phyloP scores from a whole-genome alignment of 1,140 invertebrate genomes.

The Drosophila sulfurigaster region DNA sequence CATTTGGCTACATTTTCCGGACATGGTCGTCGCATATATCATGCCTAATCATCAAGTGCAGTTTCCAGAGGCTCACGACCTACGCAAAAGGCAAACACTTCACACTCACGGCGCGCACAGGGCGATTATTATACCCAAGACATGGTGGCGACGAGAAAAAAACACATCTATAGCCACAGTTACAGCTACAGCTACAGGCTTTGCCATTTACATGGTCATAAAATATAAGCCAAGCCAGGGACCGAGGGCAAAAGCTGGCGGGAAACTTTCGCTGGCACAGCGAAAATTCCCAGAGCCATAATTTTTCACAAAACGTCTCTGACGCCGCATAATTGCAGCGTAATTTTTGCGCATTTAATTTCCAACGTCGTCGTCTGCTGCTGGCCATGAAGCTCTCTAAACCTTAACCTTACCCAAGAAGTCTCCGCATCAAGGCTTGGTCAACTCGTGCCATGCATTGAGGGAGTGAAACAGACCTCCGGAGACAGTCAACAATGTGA shows the following conservation, averaged over 20 bases:
- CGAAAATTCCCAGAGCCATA: constrained; percentile 72
- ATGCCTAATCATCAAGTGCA: constrained; percentile 61
- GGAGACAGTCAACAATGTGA: constrained; percentile 7
- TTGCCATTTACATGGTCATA: constrained; percentile 70
- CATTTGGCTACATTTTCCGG: constrained; percentile 14
- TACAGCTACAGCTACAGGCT: constrained; percentile 9
- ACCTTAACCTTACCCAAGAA: constrained; percentile 64
- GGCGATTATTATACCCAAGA: constrained; percentile 40
- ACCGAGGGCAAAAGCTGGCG: constrained; percentile 5
- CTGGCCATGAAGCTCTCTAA: constrained; percentile 49
- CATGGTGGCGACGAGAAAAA: constrained; percentile 1
- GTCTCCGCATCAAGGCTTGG: constrained; percentile 1
- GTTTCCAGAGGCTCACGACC: constrained; percentile 41
- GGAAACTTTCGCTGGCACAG: constrained; percentile 62
- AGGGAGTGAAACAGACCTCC: constrained; percentile 20
- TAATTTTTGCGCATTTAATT: constrained; percentile 77
- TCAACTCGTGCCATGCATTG: constrained; percentile 5
- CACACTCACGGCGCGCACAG: constrained; percentile 28
- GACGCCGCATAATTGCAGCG: constrained; percentile 77
- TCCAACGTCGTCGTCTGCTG: constrained; percentile 36
- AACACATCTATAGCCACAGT: neutral
- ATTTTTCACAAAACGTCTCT: constrained; percentile 71
- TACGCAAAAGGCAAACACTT: constrained; percentile 42
- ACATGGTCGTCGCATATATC: constrained; percentile 41
- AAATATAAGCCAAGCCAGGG: constrained; percentile 53